A percentile compares a stretch with the other conserved stretches of the same genome.
Evolutionary conservation across 1,140 invertebrate genomes (phyloP).

Genomic region (Drosophila kurseongensis): DNA sequence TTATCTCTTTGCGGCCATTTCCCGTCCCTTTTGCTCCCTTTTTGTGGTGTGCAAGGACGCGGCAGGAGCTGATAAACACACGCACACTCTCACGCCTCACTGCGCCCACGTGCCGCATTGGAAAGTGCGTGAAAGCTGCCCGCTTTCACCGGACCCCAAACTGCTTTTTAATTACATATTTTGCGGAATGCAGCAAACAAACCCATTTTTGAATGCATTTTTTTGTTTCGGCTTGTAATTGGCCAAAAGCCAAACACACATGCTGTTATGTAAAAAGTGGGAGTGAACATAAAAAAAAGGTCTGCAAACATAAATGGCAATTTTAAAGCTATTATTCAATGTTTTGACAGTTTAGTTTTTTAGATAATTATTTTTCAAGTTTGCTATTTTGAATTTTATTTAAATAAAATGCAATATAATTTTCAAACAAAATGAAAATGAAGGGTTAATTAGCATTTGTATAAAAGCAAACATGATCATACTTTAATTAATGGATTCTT

Average conservation of each 20-base stretch:
- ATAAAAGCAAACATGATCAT: too few relatives aligned
- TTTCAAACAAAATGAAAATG: too few relatives aligned
- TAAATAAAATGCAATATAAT: too few relatives aligned
- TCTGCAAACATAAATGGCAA: too few relatives aligned
- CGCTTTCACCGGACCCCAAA: constrained; percentile 18
- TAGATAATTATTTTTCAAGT: too few relatives aligned
- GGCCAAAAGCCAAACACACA: constrained; percentile 5
- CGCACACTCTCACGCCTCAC: constrained; percentile 48
- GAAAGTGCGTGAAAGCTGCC: constrained; percentile 69
- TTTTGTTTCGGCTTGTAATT: background rate
- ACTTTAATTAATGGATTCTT: too few relatives aligned
- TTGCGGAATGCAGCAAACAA: constrained; percentile 44
- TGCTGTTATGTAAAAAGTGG: constrained; percentile 20
- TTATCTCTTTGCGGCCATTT: constrained; percentile 29
- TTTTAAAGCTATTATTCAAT: background rate
- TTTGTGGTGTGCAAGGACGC: constrained; percentile 67
- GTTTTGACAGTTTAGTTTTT: too few relatives aligned
- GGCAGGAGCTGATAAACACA: constrained; percentile 72
- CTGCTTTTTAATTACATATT: constrained; percentile 53
- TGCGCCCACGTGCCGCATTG: constrained; percentile 75
- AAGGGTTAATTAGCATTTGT: too few relatives aligned
- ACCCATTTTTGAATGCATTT: constrained; percentile 44
- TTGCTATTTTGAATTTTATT: too few relatives aligned
- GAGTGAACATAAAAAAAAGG: background rate
- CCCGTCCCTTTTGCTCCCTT: background rate